phyloP scores from a whole-genome alignment of 2,888 invertebrate genomes.

The Cephus sareptanus region DNA sequence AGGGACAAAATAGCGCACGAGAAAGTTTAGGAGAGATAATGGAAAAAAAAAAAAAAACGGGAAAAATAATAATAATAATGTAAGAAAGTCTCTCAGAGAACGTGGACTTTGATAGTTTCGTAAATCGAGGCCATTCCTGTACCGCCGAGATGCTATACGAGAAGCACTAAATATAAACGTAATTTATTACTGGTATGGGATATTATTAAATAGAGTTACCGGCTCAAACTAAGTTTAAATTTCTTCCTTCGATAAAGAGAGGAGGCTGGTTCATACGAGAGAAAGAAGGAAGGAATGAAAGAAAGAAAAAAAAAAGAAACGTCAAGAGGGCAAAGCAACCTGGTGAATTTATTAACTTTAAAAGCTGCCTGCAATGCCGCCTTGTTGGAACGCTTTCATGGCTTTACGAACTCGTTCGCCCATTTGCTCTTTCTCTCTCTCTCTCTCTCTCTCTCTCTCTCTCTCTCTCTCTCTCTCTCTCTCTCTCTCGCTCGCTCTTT shows the following conservation, averaged over 20 bases:
- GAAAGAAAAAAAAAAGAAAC: slow-evolving; percentile 22
- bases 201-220: slow-evolving; percentile 57
- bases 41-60: background rate
- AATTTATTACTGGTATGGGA: slow-evolving; percentile 58
- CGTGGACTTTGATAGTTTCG: background rate
- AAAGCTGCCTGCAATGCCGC: slow-evolving; percentile 52
- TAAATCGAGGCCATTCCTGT: background rate
- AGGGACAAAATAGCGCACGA: background rate
- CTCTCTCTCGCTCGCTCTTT: too few relatives aligned
- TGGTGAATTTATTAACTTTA: slow-evolving; percentile 60
- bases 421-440: slow-evolving; percentile 10
- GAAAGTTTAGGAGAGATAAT: background rate
- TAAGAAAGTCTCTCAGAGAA: background rate
- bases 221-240: slow-evolving; percentile 54
- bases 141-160: slow-evolving; percentile 19
- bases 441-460: too few relatives aligned
- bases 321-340: slow-evolving; percentile 28
- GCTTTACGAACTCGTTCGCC: slow-evolving; percentile 34
- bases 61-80: background rate
- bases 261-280: background rate
- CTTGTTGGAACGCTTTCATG: slow-evolving; percentile 47
- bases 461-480: too few relatives aligned
- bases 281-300: slow-evolving; percentile 21
- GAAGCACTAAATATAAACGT: slow-evolving; percentile 51
- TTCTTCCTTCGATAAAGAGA: slow-evolving; percentile 34